Evolutionary conservation across 2,888 invertebrate genomes (phyloP), one percentile per base, ranked within the genome.

Genomic region (Drosophila buzzatii): DNA sequence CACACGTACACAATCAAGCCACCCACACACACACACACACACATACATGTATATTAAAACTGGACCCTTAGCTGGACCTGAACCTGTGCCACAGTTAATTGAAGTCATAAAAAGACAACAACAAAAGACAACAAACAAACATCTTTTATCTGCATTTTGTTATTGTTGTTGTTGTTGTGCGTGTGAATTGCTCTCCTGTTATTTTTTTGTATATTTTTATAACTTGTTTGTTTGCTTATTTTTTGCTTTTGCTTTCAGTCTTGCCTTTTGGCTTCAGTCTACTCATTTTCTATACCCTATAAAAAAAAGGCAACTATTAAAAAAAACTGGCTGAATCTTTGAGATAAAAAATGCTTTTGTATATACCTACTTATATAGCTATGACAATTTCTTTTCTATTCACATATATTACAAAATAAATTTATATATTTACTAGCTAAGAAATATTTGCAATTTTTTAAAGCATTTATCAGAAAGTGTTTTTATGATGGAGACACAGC

Each of bases 61-160:
- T 31, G 39, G 62, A 31, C 56, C 39, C 41, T 68, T 52, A 79
- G 57, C 56, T 63, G 76, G 70, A 76, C 65, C 55, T 63, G 80
- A 67, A 75, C 63, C 76, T 76, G 70, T 63, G 70, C 62, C 80
- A 73, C 90, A 80, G 74, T 83, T 88, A 89, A 85, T 90, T 85
- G 89, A 90, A 85, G 89, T 80, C 85, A 73, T 85, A 90, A 88
- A 90, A 88, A 85, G 69, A 79, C 87, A 89, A 79, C 73, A 73
- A 68, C 73, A 69, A 66, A 61, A 49, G 62, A 70, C 59, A 65
- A 64, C 67, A 59, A 72, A 60, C 70, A 82, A 85, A 82, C 82
- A 81, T 87, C 78, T 89, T 77, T 89, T 84, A 89, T 87, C 84
- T 71, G 73, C 69, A 57, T 55, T 64, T 55, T 27, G 53, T 55